Evolutionary conservation across 2,113 vertebrate species (phyloP).

Genomic region (Hirundichthys speculiger): DNA sequence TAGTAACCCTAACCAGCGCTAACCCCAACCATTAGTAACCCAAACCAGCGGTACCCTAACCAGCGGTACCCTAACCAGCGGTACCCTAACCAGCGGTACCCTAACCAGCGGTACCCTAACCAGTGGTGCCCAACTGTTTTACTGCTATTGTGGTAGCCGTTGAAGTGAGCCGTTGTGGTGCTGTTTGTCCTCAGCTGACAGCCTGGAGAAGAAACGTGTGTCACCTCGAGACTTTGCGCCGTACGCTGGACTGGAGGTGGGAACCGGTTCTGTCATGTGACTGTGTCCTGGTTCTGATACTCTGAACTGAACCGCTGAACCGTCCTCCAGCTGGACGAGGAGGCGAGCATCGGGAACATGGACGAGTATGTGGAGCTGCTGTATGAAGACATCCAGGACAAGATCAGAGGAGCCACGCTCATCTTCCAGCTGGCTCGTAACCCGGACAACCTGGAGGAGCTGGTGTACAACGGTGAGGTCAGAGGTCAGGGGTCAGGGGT

Average conservation of each 20-base stretch:
- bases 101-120: no score
- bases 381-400: slow-evolving; percentile 93
- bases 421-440: slow-evolving; percentile 92
- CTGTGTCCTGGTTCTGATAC: not conserved
- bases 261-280: not conserved
- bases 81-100: no score
- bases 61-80: no score
- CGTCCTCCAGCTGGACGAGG: slow-evolving; percentile 87
- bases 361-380: slow-evolving; percentile 93
- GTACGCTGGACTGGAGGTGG: slow-evolving; percentile 92
- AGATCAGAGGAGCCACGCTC: slow-evolving; percentile 89
- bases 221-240: slow-evolving; percentile 88
- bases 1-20: no score
- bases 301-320: not conserved
- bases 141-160: no score
- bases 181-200: slow-evolving; percentile 61
- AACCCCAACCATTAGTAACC: no score
- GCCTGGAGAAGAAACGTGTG: slow-evolving; percentile 85
- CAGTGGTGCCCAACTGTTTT: no score
- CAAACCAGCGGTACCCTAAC: no score
- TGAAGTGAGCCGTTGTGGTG: no score
- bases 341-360: slow-evolving; percentile 90
- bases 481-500: no score
- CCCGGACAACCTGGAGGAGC: slow-evolving; percentile 92
- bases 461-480: slow-evolving; percentile 92